Percentiles rank a stretch among this genome's conserved stretches.
phyloP scores from a whole-genome alignment of 2,113 vertebrate genomes.

The Thryonomys swinderianus region DNA sequence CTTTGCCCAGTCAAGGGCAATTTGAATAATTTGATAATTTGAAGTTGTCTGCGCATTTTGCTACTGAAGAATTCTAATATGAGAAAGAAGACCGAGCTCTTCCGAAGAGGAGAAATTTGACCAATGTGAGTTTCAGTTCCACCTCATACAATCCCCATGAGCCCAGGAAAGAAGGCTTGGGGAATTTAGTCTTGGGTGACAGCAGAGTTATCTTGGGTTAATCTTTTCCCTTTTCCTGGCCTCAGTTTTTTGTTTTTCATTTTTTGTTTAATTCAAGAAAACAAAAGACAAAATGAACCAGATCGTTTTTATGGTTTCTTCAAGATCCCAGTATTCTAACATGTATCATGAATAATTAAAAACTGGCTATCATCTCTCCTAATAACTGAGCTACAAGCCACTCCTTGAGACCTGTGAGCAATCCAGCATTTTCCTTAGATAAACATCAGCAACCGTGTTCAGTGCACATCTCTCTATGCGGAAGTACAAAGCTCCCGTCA shows the following conservation, averaged over 20 bases:
- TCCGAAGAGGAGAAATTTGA: not conserved
- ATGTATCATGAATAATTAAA: constrained; percentile 67
- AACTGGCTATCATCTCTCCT: constrained; percentile 55
- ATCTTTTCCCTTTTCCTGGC: not conserved
- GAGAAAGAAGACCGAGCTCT: not conserved
- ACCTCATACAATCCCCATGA: not conserved
- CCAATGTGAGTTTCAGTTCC: constrained; percentile 3
- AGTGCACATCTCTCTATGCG: not conserved
- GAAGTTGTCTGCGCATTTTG: not conserved
- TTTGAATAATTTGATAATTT: not conserved
- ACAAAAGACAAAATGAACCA: not conserved
- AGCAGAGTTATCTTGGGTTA: not conserved
- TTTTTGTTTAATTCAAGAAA: not conserved
- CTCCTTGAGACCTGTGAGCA: not conserved
- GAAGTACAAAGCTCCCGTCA: not conserved
- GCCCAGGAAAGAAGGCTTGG: not conserved
- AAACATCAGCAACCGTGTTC: constrained; percentile 33
- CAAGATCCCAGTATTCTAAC: constrained; percentile 49
- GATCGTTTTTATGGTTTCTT: constrained; percentile 44
- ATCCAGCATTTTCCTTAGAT: constrained; percentile 17
- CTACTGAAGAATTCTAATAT: constrained; percentile 41
- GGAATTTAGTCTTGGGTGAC: not conserved
- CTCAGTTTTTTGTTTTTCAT: constrained; percentile 33
- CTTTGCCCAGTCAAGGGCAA: no score
- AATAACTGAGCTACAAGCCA: constrained; percentile 57